Evolutionary conservation across 2,113 vertebrate species (phyloP), one percentile per base, ranked within the genome.

Genomic region (Petaurus breviceps): DNA sequence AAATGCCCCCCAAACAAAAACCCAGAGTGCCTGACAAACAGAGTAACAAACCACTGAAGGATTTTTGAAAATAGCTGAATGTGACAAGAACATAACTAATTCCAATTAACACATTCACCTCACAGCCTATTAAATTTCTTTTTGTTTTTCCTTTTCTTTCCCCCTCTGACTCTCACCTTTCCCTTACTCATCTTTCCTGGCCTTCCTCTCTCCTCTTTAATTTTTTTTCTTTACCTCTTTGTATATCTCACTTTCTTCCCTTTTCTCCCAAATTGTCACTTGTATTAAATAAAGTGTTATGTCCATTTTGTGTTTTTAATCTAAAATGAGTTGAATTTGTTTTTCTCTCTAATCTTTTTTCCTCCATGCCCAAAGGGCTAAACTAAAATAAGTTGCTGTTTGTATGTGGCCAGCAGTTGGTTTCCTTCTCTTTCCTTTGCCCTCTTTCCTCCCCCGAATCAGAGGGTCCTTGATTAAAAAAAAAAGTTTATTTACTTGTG

Each of bases 41-140:
- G 61, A 68, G 68, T 77, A 31, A 77, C n/a, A 77, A 77, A 77
- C 37, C 37, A 43, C 37, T 77, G 37, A 43, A 77, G 19, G 6
- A 77, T 77, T 77, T 77, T 95, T 54, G 93, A 52, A 97, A 96
- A 89, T 90, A 96, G 91, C 95, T 19, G 92, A 52, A 22, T 37
- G 93, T 94, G 94, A 95, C 95, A 96, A 93, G 50, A 95, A 91
- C 52, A 3, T 89, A n/a, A n/a, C n/a, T 93, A n/a, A 77, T 92
- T 37, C 43, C 6, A 51, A n/a, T 92, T 61, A 28, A 3, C 90
- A 37, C 52, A 94, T 94, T 96, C 43, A 89, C 28, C 19, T 19
- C 0, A 0, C n/a, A 84, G 77, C n/a, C 94, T 68, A 68, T 11
- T 3, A 0, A 89, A 51, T 90, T 77, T 37, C 96, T 94, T 96